Evolutionary conservation across 2,113 vertebrate species (phyloP), one percentile per base, ranked within the genome.

Genomic region (Cyanoramphus novaezelandiae): DNA sequence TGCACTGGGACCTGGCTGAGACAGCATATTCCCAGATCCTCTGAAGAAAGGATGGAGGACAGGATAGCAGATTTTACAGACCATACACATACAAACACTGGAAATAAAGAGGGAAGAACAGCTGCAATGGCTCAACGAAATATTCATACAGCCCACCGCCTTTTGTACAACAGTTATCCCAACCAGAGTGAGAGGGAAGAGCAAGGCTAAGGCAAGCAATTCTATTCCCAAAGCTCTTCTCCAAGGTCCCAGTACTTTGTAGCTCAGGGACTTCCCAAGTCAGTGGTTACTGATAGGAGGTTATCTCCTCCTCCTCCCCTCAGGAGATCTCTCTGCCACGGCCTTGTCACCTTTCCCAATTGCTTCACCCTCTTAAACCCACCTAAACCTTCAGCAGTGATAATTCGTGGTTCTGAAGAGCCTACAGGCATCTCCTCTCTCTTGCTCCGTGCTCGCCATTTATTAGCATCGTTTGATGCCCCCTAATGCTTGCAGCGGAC

Each of bases 51-150:
- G 43, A 59, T 3, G 52, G 41, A 23, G 55, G 24, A 62, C 0
- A 0, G 50, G 31, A 14, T 5, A 74, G 4, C 13, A 5, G 8
- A 3, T 53, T 18, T 10, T 2, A 13, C 35, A 81, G 28, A 9
- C 1, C 2, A 19, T 4, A 52, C n/a, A 29, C 64, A 1, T 9
- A 7, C 0, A 0, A 3, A 11, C 8, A 6, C 0, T 0, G 21
- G 62, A 37, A 60, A 39, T 15, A 7, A 16, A 44, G 69, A 27
- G 28, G 6, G 57, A 8, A 18, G 33, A 37, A 11, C 4, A 37
- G n/a, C 24, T n/a, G 41, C 49, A 6, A 17, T 1, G 29, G 81
- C 41, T 29, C 60, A 18, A 29, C 12, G 53, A 9, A 19, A 19
- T 1, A n/a, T 11, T 33, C 21, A 15, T 12, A 2, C 60, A 44